A percentile compares a stretch with the other conserved stretches of the same genome.
These are phyloP conservation scores for Aphelenchoides besseyi DNA, from an alignment of 1,140 invertebrate species.

Conservation along the genomic window DNA sequence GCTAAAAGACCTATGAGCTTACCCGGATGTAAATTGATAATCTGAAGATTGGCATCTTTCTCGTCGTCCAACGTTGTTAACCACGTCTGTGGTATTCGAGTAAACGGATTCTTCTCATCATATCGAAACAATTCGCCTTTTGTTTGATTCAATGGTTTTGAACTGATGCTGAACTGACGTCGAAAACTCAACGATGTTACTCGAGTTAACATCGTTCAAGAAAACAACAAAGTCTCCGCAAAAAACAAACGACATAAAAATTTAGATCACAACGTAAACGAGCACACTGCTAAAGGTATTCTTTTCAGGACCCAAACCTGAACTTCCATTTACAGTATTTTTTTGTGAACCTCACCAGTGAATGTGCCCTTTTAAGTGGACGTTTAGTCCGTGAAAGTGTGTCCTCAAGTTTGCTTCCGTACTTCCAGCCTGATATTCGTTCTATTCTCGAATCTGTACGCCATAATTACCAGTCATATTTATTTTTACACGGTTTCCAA, in stretches of 20 bases:
- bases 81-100: slow-evolving; percentile 72
- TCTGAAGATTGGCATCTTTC: slow-evolving; percentile 75
- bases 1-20: slow-evolving; percentile 66
- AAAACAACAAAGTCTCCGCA: neutral
- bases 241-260: neutral
- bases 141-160: neutral
- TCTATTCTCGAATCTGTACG: no score
- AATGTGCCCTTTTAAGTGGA: no score
- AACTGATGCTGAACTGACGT: neutral
- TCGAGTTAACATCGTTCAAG: neutral
- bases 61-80: slow-evolving; percentile 80
- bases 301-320: no score
- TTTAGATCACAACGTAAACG: neutral
- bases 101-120: slow-evolving; percentile 43
- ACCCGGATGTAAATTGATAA: slow-evolving; percentile 82
- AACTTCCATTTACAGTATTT: no score
- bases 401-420: no score
- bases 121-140: slow-evolving; percentile 32
- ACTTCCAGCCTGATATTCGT: no score
- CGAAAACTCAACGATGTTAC: neutral
- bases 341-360: no score
- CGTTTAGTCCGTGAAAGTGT: no score
- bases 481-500: no score
- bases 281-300: no score
- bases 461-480: no score